Evolutionary conservation across 2,888 invertebrate species (phyloP).

Genomic region (Himalopsyche tibetana): DNA sequence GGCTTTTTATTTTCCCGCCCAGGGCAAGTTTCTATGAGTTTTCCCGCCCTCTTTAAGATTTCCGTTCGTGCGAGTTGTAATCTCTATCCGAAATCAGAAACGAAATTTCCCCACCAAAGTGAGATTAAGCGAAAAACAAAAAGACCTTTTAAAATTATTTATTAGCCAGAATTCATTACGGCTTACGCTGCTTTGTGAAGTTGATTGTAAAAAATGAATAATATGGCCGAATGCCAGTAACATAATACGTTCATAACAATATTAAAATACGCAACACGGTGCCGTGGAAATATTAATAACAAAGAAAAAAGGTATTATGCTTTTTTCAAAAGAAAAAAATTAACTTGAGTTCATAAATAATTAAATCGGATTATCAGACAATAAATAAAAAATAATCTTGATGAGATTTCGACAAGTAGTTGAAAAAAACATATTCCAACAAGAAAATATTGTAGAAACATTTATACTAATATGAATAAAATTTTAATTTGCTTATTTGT

Average conservation of each 20-base stretch:
- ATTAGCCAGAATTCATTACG: constrained; percentile 26
- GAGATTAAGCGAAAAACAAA: constrained; percentile 38
- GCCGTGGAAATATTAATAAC: no score
- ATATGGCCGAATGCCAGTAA: not conserved
- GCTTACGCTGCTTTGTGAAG: constrained; percentile 38
- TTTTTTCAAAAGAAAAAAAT: no score
- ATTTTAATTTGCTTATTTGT: no score
- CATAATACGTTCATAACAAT: not conserved
- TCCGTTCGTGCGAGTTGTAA: constrained; percentile 36
- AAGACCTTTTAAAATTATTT: constrained; percentile 40
- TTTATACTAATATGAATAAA: no score
- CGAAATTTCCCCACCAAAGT: constrained; percentile 32
- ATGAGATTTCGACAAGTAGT: no score
- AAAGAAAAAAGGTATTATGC: no score
- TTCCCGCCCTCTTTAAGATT: constrained; percentile 34
- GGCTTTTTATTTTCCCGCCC: constrained; percentile 37
- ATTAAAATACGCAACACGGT: not conserved
- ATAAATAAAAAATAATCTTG: no score
- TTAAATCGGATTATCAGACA: no score
- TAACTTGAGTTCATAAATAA: no score
- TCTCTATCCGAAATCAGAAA: constrained; percentile 35
- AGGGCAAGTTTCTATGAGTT: constrained; percentile 14
- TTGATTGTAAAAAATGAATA: constrained; percentile 36
- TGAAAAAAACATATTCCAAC: no score
- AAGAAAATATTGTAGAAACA: no score